phyloP scores from a whole-genome alignment of 2,113 vertebrate species.

The Eolophus roseicapilla region DNA sequence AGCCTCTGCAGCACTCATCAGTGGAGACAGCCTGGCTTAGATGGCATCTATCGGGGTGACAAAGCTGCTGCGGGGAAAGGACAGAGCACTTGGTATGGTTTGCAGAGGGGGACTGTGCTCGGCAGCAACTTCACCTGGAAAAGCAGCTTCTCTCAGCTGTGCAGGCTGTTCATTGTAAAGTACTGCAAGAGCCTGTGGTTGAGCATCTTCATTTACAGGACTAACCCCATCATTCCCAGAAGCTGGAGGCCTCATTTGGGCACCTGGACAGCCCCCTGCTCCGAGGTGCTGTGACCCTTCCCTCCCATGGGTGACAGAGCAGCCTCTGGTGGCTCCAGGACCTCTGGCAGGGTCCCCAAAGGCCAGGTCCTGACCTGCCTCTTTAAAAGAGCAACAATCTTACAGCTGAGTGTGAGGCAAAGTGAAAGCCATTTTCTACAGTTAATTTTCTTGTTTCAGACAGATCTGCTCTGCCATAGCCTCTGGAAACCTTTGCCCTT shows the following conservation, averaged over 20 bases:
- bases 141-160: neutral
- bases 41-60: neutral
- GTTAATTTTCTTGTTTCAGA: neutral
- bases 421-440: neutral
- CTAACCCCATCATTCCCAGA: neutral
- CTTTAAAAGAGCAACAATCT: neutral
- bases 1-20: fast-evolving
- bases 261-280: neutral
- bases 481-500: neutral
- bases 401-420: neutral
- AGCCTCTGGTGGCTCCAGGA: neutral
- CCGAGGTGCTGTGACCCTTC: neutral
- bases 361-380: neutral
- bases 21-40: neutral
- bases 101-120: neutral
- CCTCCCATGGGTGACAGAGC: neutral
- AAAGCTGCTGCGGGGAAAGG: neutral
- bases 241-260: neutral
- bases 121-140: neutral
- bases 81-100: neutral
- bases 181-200: fast-evolving
- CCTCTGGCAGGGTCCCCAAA: neutral
- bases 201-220: neutral
- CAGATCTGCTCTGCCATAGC: neutral
- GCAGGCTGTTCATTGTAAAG: neutral